These are phyloP conservation scores for Lineus longissimus DNA, from an alignment of 1,140 invertebrate genomes.

Conservation along the genomic window DNA sequence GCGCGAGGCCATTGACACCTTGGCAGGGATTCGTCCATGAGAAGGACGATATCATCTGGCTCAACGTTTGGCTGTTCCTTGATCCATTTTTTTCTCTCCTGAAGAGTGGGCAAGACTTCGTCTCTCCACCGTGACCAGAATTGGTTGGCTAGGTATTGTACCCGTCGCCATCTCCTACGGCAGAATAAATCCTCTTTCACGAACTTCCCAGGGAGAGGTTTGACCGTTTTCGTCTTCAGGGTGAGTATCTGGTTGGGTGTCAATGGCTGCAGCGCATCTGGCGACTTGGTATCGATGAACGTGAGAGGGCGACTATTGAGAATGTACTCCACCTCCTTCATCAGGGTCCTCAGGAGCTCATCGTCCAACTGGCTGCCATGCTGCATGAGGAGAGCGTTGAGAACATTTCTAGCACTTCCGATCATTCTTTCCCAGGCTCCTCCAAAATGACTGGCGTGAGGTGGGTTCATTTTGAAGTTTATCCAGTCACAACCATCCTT, in stretches of 20 bases:
- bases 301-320: not conserved
- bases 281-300: not conserved
- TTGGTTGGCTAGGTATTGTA: slow-evolving; percentile 16
- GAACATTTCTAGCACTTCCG: not conserved
- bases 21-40: slow-evolving; percentile 9
- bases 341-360: slow-evolving; percentile 4
- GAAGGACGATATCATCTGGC: slow-evolving; percentile 19
- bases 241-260: slow-evolving; percentile 8
- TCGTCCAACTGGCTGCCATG: not conserved
- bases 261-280: not conserved
- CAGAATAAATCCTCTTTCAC: slow-evolving; percentile 5
- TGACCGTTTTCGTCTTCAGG: not conserved
- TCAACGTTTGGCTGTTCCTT: slow-evolving; percentile 8
- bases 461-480: not conserved
- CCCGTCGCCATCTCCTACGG: slow-evolving; percentile 11
- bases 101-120: slow-evolving; percentile 9
- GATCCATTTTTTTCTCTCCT: not conserved
- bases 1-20: slow-evolving; percentile 21
- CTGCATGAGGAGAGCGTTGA: not conserved
- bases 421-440: slow-evolving; percentile 9
- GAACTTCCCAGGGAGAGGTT: not conserved
- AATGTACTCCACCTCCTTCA: slow-evolving; percentile 2
- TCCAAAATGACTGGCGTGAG: slow-evolving; percentile 3
- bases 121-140: slow-evolving; percentile 23
- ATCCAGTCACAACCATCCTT: slow-evolving; percentile 10